phyloP scores from a whole-genome alignment of 2,797 vertebrate genomes.

The Myiothlypis chrysogaster region DNA sequence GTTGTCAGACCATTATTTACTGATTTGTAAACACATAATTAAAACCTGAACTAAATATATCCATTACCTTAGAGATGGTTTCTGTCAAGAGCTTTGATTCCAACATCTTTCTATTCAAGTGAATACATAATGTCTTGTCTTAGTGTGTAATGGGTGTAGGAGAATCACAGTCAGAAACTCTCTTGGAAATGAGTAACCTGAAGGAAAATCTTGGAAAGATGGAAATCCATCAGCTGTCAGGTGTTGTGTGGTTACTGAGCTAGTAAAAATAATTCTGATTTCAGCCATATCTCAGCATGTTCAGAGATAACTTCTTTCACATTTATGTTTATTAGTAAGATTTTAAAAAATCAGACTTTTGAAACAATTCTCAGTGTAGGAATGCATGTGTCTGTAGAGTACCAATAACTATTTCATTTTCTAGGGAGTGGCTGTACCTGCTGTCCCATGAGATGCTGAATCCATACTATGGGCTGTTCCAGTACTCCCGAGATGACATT shows the following conservation, averaged over 20 bases:
- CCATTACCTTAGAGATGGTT: not conserved
- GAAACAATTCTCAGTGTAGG: not conserved
- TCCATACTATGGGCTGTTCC: constrained; percentile 97
- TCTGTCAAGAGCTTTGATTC: not conserved
- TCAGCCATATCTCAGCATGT: not conserved
- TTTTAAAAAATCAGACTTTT: not conserved
- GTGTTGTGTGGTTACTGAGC: not conserved
- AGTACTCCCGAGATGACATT: constrained; percentile 97
- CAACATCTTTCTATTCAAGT: not conserved
- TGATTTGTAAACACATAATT: not conserved
- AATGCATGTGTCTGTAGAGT: not conserved
- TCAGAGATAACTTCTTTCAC: not conserved
- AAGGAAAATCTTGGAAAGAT: not conserved
- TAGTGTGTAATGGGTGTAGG: not conserved
- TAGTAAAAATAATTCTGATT: not conserved
- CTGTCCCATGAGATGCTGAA: constrained; percentile 98
- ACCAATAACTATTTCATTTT: not conserved
- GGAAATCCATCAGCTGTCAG: not conserved
- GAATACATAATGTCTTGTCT: not conserved
- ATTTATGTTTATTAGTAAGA: not conserved
- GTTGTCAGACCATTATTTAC: not conserved
- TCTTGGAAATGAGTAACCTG: not conserved
- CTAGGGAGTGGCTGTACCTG: constrained; percentile 95
- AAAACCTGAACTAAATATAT: not conserved
- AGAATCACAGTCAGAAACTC: not conserved